Evolutionary conservation across 2,113 vertebrate species (phyloP).

Genomic region (Rhea pennata): DNA sequence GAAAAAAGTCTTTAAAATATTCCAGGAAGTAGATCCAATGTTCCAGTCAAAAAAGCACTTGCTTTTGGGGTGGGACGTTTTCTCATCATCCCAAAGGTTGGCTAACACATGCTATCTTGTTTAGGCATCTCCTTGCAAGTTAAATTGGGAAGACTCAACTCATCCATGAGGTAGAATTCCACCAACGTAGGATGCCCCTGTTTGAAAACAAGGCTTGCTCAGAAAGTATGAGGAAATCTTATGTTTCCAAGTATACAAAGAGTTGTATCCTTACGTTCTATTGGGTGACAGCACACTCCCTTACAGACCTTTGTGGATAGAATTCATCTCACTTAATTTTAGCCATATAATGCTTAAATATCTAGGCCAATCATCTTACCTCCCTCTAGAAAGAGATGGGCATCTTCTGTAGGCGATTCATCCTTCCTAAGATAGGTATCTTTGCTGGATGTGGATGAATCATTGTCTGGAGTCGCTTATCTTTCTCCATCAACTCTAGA

Average conservation of each 20-base stretch:
- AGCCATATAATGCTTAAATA: not conserved
- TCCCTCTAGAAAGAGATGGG: constrained; percentile 25
- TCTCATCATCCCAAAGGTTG: not conserved
- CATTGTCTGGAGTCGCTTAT: constrained; percentile 64
- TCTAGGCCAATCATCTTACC: constrained; percentile 14
- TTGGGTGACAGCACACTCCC: not conserved
- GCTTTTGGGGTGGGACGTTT: not conserved
- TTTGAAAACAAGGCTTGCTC: not conserved
- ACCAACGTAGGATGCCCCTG: not conserved
- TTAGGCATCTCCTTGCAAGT: not conserved
- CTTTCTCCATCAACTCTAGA: constrained; percentile 50
- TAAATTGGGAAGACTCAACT: not conserved
- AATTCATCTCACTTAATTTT: not conserved
- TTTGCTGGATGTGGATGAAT: constrained; percentile 52
- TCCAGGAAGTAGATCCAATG: not conserved
- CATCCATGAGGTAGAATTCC: not conserved
- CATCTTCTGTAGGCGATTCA: constrained; percentile 40
- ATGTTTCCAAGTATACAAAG: not conserved
- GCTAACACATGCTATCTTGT: not conserved
- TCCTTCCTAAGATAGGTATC: constrained; percentile 65
- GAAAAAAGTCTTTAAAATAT: not conserved
- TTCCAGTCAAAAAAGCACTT: not conserved
- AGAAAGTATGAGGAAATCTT: not conserved
- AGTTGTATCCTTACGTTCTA: not conserved
- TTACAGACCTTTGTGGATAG: not conserved